Base-by-base conservation (phyloP, 2,888 invertebrate species). In the Pycnomerus fuliginosus region DNA sequence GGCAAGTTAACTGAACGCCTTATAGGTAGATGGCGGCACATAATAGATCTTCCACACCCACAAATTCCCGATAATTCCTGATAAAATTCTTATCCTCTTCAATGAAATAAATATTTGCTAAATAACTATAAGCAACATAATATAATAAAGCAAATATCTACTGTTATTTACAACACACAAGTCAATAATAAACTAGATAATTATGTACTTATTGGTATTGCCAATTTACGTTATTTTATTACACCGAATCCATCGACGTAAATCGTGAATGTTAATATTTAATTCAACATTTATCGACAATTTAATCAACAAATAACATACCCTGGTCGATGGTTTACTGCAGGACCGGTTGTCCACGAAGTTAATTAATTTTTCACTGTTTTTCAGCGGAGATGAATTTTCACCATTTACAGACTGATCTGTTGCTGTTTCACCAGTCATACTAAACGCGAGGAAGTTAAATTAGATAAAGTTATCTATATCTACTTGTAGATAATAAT, bases 281-380 rank as follows among this genome's bases (percentile, higher is more conserved):
- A n/a, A n/a, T n/a, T n/a, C n/a, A n/a, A n/a, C n/a, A 30, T 30
- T 13, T 30, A 7, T 3, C 11, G 14, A 34, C 8, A 34, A 34
- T 22, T 22, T 15, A 10, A 8, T 12, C n/a, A 38, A 31, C 11
- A 13, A 2, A 14, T 22, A 28, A 58, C 70, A 76, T 77, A 84
- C 84, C 78, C 81, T 81, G 54, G 78, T 74, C 44, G 76, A 74
- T 55, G 84, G 84, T 72, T 83, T 83, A 65, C 80, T 80, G 68
- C 83, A 84, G 56, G 83, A 82, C 71, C 83, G 77, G 57, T 80
- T 80, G 72, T 84, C 84, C 53, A 82, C 61, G 22, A 62, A 58
- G 52, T 61, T 64, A 35, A 67, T 58, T 46, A 65, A 50, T 38
- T 65, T 65, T 31, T 64, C 64, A 30, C 50, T 50, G 30, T 40